Evolutionary conservation across 1,140 invertebrate genomes (phyloP).

Genomic region (Oedothorax gibbosus): DNA sequence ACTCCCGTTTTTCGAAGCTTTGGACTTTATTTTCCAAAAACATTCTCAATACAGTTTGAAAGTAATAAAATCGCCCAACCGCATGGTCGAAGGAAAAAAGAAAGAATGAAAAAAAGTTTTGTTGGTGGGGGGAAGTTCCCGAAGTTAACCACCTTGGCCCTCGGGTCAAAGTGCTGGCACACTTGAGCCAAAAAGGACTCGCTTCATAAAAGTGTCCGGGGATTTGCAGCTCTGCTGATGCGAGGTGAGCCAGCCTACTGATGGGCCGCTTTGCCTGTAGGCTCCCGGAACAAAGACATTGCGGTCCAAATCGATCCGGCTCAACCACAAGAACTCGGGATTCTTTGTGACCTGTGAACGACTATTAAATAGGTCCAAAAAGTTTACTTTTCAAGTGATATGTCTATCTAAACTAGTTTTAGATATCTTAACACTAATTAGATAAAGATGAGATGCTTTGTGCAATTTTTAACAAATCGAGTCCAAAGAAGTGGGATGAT

Average conservation of each 20-base stretch:
- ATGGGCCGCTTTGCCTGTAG: constrained; percentile 18
- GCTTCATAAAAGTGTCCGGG: constrained; percentile 40
- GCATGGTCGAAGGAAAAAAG: not conserved
- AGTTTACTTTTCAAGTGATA: too few relatives aligned
- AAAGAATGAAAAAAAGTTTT: not conserved
- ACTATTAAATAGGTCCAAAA: too few relatives aligned
- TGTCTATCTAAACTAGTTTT: too few relatives aligned
- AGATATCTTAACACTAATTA: too few relatives aligned
- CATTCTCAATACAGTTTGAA: constrained; percentile 48
- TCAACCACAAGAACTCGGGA: not conserved
- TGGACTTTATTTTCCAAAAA: not conserved
- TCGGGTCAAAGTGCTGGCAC: constrained; percentile 30
- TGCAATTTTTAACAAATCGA: too few relatives aligned
- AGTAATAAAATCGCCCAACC: constrained; percentile 40
- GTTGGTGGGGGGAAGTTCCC: not conserved
- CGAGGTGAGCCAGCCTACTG: constrained; percentile 20
- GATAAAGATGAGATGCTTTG: too few relatives aligned
- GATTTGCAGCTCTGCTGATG: constrained; percentile 8
- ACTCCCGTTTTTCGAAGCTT: not conserved
- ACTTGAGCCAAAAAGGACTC: constrained; percentile 19
- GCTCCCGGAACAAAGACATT: constrained; percentile 13
- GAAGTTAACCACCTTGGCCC: constrained; percentile 33
- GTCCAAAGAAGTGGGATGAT: too few relatives aligned
- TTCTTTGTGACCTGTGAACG: too few relatives aligned
- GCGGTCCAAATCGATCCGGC: constrained; percentile 25